Evolutionary conservation across 2,888 invertebrate genomes (phyloP).

Genomic region (Zele albiditarsus): DNA sequence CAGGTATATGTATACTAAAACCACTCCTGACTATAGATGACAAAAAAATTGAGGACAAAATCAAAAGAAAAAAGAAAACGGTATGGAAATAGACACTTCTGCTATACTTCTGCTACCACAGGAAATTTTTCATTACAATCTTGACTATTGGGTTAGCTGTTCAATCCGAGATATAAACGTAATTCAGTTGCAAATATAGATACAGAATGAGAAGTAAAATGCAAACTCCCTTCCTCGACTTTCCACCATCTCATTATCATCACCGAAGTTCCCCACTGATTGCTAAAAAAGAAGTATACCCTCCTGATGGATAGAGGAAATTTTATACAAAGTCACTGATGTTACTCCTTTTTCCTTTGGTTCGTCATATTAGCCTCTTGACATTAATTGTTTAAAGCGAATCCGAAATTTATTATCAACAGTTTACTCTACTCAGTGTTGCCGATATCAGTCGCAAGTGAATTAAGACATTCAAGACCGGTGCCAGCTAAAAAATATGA

Average conservation of each 20-base stretch:
- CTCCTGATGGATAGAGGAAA: too few species aligned
- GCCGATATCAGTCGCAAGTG: slow-evolving; percentile 95
- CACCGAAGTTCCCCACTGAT: not conserved
- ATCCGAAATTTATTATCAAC: slow-evolving; percentile 47
- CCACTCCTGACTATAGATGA: not conserved
- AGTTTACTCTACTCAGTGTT: slow-evolving; percentile 95
- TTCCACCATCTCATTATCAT: not conserved
- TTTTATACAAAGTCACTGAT: too few species aligned
- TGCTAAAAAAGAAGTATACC: not conserved
- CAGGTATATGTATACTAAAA: slow-evolving; percentile 76
- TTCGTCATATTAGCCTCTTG: too few species aligned
- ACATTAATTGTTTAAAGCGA: not conserved
- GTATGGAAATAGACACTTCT: not conserved
- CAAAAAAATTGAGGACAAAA: not conserved
- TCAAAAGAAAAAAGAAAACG: not conserved
- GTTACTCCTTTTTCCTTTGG: too few species aligned
- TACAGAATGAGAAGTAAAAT: not conserved
- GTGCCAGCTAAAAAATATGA: slow-evolving; percentile 92
- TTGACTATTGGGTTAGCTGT: slow-evolving; percentile 39
- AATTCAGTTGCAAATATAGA: not conserved
- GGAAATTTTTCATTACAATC: slow-evolving; percentile 41
- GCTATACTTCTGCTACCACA: slow-evolving; percentile 18
- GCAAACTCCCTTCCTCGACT: not conserved
- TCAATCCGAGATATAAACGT: slow-evolving; percentile 31
- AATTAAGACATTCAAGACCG: slow-evolving; percentile 91